phyloP scores from a whole-genome alignment of 2,113 vertebrate species.

The Brevimyrus niger region DNA sequence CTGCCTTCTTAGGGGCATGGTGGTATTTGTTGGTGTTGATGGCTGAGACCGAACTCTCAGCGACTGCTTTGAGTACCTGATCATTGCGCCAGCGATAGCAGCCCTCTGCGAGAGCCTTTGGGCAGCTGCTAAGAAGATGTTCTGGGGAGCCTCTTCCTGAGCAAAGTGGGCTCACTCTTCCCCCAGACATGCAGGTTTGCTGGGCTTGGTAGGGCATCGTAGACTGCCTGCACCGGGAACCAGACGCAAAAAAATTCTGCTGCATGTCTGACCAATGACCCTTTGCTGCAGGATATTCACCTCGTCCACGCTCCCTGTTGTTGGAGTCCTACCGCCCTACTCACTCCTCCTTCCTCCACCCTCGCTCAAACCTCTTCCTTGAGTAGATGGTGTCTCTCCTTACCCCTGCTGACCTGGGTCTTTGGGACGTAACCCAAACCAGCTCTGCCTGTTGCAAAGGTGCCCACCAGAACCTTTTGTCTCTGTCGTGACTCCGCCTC shows the following conservation, averaged over 20 bases:
- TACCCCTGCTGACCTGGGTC: too few relatives aligned
- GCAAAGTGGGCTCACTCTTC: too few relatives aligned
- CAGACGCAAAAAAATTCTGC: not conserved
- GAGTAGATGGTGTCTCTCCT: too few relatives aligned
- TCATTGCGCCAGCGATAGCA: not conserved
- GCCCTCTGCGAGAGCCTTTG: not conserved
- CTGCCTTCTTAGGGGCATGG: not conserved
- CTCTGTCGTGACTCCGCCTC: too few relatives aligned
- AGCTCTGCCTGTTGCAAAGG: too few relatives aligned
- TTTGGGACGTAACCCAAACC: too few relatives aligned
- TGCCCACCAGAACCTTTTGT: too few relatives aligned
- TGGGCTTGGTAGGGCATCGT: not conserved
- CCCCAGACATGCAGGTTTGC: not conserved
- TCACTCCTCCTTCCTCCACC: too few relatives aligned
- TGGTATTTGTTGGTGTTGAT: not conserved
- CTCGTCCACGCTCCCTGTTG: not conserved
- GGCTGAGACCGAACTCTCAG: not conserved
- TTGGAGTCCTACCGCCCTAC: too few relatives aligned
- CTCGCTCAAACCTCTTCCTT: too few relatives aligned
- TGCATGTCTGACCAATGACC: not conserved
- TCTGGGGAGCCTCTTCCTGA: not conserved
- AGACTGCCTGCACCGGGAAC: not conserved
- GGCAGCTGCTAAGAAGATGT: not conserved
- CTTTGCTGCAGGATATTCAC: not conserved
- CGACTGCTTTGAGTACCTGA: not conserved